A percentile compares a stretch with the other conserved stretches of the same genome.
Conservation (phyloP, 2,888 invertebrate species). For the Drosophila bunnanda region DNA sequence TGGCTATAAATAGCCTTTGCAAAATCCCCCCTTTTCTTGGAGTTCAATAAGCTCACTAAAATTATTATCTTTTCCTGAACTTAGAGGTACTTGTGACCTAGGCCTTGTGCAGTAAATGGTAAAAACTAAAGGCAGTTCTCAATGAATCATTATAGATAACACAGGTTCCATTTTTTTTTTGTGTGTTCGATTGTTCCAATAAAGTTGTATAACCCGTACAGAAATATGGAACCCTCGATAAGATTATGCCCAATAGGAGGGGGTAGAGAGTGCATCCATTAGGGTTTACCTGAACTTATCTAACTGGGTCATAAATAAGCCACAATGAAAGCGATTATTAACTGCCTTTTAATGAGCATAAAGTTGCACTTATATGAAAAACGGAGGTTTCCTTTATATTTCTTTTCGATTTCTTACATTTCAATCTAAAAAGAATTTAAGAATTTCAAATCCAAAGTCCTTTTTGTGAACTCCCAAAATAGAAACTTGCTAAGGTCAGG, state of each 20-base stretch:
- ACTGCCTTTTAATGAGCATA: background rate
- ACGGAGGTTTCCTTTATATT: too few species aligned
- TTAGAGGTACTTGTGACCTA: conserved; percentile 6
- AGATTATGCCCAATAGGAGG: conserved; percentile 1
- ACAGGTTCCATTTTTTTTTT: background rate
- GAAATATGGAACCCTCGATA: conserved; percentile 10
- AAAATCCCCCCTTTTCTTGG: conserved; percentile 12
- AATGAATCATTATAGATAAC: conserved; percentile 20
- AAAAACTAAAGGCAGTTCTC: background rate
- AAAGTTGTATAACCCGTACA: conserved; percentile 21
- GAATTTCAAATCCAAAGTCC: background rate
- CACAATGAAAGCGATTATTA: background rate
- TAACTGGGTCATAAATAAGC: conserved; percentile 37
- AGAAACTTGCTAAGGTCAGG: background rate
- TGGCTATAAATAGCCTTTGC: conserved; percentile 36
- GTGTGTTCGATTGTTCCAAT: conserved; percentile 14
- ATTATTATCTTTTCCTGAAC: background rate
- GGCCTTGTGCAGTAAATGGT: conserved; percentile 2
- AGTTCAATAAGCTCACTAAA: conserved; percentile 7
- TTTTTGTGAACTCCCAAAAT: background rate
- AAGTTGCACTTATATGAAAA: background rate
- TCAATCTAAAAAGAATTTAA: background rate
- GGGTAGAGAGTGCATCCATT: background rate
- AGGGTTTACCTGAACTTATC: conserved; percentile 20
- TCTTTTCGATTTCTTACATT: background rate